Evolutionary conservation across 2,113 vertebrate genomes (phyloP).

Genomic region (Desmodus rotundus): DNA sequence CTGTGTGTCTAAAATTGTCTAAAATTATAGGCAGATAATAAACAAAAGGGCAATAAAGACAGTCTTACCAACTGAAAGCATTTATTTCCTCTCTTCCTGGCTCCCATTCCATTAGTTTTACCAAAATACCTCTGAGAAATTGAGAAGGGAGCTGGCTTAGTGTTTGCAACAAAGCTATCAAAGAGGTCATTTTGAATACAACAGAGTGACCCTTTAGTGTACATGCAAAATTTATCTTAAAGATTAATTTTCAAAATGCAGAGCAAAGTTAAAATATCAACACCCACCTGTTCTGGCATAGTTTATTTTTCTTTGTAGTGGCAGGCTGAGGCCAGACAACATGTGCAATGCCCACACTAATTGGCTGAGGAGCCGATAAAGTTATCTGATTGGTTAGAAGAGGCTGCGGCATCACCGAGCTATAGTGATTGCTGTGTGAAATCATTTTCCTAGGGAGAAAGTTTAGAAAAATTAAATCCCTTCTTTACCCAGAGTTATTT

Average conservation of each 20-base stretch:
- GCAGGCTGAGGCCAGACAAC: slow-evolving; percentile 97
- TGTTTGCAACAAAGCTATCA: slow-evolving; percentile 69
- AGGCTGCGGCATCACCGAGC: slow-evolving; percentile 92
- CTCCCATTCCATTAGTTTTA: slow-evolving; percentile 66
- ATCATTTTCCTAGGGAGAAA: slow-evolving; percentile 90
- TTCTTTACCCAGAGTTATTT: background rate
- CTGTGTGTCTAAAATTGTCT: slow-evolving; percentile 49
- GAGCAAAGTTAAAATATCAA: background rate
- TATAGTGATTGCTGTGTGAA: slow-evolving; percentile 95
- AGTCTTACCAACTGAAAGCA: slow-evolving; percentile 74
- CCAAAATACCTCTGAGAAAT: slow-evolving; percentile 70
- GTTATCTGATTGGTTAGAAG: slow-evolving; percentile 97
- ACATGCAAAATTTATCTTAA: slow-evolving; percentile 46
- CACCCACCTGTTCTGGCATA: slow-evolving; percentile 92
- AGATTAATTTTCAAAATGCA: background rate
- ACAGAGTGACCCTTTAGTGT: slow-evolving; percentile 48
- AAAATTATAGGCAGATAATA: background rate
- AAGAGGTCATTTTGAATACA: slow-evolving; percentile 57
- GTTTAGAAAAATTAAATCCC: slow-evolving; percentile 35
- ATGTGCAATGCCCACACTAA: slow-evolving; percentile 97
- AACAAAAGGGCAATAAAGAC: slow-evolving; percentile 71
- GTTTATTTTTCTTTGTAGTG: slow-evolving; percentile 92
- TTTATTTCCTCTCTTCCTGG: slow-evolving; percentile 75
- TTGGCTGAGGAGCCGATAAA: slow-evolving; percentile 94
- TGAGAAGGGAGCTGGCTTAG: slow-evolving; percentile 63